Evolutionary conservation across 2,888 invertebrate species (phyloP), one percentile per base, ranked within the genome.

Genomic region (Drosophila putrida): DNA sequence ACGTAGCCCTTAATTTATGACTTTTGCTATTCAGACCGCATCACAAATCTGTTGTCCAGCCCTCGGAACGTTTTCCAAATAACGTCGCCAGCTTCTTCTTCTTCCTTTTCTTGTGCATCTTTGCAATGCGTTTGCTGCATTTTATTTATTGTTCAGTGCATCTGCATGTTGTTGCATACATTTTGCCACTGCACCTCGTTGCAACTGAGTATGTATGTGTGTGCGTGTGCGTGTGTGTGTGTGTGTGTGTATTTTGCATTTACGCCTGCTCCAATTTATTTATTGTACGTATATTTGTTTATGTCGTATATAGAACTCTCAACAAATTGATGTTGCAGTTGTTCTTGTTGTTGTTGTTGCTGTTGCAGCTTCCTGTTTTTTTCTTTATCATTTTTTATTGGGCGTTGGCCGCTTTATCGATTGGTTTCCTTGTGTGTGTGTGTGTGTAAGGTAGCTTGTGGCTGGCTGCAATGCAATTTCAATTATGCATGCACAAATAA

Each of bases 221-320:
- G 39, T 51, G 27, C n/a, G 25, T 54, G 25, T 36, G 31, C 66
- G 27, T 53, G 31, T 28, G 38, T 57, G 50, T 62, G 62, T 54
- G 44, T 35, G 43, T 68, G 69, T 69, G 57, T 70, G 69, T 66
- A 61, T 66, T 78, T 80, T 72, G 83, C 71, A 84, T 85, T 85
- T 85, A 84, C 84, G 86, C 83, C 78, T 84, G 84, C 81, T 84
- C 83, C 83, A 84, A 84, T 84, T 84, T 85, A 84, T 84, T 84
- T 84, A 84, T 80, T 79, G 80, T 77, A 84, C 78, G 80, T 82
- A 76, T 83, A 82, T 82, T 82, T 82, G 82, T 82, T 82, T 84
- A 84, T 80, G 65, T 82, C 71, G 78, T 70, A 71, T 68, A 54
- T 59, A 55, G 71, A 76, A 80, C 72, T 76, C 71, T 74, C 72